Evolutionary conservation across 2,113 vertebrate genomes (phyloP), one percentile per base, ranked within the genome.

Genomic region (Calyptommatus sinebrachiatus): DNA sequence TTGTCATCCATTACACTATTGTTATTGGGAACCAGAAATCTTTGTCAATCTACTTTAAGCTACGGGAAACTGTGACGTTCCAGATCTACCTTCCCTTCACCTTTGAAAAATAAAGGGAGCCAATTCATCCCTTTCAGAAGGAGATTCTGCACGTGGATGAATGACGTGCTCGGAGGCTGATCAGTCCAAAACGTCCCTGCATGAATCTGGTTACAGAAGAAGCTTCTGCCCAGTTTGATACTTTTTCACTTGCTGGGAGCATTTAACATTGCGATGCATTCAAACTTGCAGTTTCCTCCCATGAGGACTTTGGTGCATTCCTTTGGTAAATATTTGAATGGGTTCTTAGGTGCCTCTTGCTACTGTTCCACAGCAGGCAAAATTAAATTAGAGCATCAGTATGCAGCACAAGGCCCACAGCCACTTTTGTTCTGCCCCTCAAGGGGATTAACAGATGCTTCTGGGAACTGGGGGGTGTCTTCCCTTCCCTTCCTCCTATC

Each of bases 241-340:
- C 70, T 61, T 76, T 63, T 31, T 21, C 31, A 61, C 67, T 24
- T 75, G 35, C 72, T 70, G 2, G 21, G n/a, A 70, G 50, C 68
- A 57, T 81, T 70, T 57, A 53, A 73, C 65, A 14, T 2, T 8
- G 35, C 7, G 66, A 70, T 69, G n/a, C 53, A 69, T 69, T 70
- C 41, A 41, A 21, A 21, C 78, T 80, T 73, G 70, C 70, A 79
- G 11, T 53, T 57, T 28, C 71, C 35, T 41, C 78, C 24, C 45
- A 18, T 3, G 63, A 81, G 53, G 65, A 24, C 72, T 75, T 45
- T 22, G 29, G 20, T 70, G 68, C 53, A 62, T 62, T 66, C 66
- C 67, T 76, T 31, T 61, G 66, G 66, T 62, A 81, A 81, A 81
- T 69, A 81, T 81, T 81, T 75, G 50, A 81, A 81, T 81, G 61